A percentile compares a stretch with the other conserved stretches of the same genome.
Conservation (phyloP, 2,113 vertebrate species). For the Sitta europaea region DNA sequence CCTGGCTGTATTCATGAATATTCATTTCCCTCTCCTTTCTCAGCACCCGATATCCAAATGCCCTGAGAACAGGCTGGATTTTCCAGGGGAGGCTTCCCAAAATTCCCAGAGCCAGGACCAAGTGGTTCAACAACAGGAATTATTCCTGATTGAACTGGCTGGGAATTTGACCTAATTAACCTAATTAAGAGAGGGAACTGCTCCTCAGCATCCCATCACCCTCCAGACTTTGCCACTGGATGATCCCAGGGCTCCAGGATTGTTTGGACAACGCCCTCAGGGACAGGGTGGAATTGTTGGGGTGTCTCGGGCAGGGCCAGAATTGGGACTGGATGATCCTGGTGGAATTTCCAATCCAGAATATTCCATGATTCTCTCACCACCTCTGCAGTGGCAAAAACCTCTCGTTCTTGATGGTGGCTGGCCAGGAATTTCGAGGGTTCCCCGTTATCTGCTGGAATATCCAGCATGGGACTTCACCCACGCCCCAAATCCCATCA, state of each 20-base stretch:
- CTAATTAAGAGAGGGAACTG: not conserved
- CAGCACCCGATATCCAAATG: not conserved
- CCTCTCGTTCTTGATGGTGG: accelerated
- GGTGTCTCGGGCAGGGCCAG: not conserved
- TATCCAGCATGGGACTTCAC: not conserved
- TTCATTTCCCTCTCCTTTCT: not conserved
- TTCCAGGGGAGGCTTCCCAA: not conserved
- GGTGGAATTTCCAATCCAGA: not conserved
- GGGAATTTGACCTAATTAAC: not conserved
- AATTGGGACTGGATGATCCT: not conserved
- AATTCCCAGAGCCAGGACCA: not conserved
- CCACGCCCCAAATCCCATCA: accelerated
- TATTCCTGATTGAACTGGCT: not conserved
- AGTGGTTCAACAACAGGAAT: not conserved
- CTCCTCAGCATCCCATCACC: no score
- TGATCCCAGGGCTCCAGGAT: not conserved
- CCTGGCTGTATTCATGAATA: not conserved
- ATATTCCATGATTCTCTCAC: not conserved
- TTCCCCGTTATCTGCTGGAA: not conserved
- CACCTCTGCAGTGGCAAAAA: not conserved
- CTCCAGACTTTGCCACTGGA: not conserved
- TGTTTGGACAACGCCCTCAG: accelerated
- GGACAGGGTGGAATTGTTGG: not conserved
- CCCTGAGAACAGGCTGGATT: not conserved
- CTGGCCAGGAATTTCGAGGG: not conserved